A percentile compares a stretch with the other conserved stretches of the same genome.
Conservation (phyloP, 2,113 vertebrate species). For the Lepisosteus oculatus region DNA sequence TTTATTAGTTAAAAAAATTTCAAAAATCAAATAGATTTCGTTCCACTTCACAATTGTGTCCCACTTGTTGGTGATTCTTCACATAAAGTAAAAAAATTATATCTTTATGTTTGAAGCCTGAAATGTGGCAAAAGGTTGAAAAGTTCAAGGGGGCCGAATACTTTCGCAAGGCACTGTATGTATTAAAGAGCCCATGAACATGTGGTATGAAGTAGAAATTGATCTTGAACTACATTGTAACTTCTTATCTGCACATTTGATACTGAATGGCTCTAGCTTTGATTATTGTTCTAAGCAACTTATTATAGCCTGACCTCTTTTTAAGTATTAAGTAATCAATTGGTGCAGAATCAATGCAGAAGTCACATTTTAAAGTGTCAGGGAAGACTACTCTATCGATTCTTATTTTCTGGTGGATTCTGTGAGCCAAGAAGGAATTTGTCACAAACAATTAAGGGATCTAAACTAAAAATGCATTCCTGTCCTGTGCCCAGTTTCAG, state of each 20-base stretch:
- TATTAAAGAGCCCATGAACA: background rate
- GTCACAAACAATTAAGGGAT: no score
- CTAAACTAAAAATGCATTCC: no score
- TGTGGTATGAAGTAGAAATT: background rate
- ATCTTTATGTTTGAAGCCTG: no score
- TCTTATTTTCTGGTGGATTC: background rate
- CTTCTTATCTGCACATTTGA: constrained; percentile 4
- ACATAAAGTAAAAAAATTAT: no score
- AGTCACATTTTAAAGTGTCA: constrained; percentile 4
- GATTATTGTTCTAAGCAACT: background rate
- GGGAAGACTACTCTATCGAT: constrained; percentile 10
- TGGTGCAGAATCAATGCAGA: background rate
- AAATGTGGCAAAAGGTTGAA: no score
- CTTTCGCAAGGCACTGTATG: no score
- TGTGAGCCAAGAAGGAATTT: background rate
- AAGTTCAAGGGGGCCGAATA: no score
- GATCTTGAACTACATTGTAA: constrained; percentile 18
- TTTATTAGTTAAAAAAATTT: no score
- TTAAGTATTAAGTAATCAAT: constrained; percentile 6
- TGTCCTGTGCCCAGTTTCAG: no score
- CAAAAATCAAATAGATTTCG: no score
- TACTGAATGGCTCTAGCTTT: background rate
- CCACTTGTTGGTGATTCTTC: no score
- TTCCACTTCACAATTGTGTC: no score
- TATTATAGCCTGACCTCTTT: constrained; percentile 7